Evolutionary conservation across 2,113 vertebrate species (phyloP).

Genomic region (Raja brachyura): DNA sequence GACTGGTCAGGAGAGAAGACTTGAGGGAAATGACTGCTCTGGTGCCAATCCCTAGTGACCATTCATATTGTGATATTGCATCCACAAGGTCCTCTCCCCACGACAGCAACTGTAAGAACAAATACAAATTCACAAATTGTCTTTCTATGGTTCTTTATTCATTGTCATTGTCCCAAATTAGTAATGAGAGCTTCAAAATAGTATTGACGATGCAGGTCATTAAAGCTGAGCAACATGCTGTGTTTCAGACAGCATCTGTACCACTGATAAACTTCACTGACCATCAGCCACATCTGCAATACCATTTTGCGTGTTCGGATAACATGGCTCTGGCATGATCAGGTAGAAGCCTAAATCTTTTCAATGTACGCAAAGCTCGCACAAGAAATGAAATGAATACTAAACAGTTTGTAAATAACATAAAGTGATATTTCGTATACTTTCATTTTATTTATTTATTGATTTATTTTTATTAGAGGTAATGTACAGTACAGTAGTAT

Average conservation of each 20-base stretch:
- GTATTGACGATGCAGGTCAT: background rate
- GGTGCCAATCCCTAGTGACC: background rate
- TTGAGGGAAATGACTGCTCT: background rate
- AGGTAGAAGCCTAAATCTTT: too few species aligned
- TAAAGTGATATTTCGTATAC: too few species aligned
- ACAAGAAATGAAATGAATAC: background rate
- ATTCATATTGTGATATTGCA: too few species aligned
- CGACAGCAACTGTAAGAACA: background rate
- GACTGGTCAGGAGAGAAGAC: too few species aligned
- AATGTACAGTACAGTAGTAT: too few species aligned
- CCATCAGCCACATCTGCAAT: background rate
- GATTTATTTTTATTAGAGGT: too few species aligned
- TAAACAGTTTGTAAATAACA: background rate
- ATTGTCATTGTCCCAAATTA: background rate
- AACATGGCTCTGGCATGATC: background rate
- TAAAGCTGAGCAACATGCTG: background rate
- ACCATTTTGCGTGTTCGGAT: background rate
- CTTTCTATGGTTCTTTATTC: background rate
- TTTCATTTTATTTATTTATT: too few species aligned
- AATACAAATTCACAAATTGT: background rate
- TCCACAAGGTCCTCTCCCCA: background rate
- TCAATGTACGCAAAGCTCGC: background rate
- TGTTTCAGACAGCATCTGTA: background rate
- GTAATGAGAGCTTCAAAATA: background rate
- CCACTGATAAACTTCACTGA: background rate